Conservation (phyloP, 2,797 vertebrate genomes). For the Salarias fasciatus region DNA sequence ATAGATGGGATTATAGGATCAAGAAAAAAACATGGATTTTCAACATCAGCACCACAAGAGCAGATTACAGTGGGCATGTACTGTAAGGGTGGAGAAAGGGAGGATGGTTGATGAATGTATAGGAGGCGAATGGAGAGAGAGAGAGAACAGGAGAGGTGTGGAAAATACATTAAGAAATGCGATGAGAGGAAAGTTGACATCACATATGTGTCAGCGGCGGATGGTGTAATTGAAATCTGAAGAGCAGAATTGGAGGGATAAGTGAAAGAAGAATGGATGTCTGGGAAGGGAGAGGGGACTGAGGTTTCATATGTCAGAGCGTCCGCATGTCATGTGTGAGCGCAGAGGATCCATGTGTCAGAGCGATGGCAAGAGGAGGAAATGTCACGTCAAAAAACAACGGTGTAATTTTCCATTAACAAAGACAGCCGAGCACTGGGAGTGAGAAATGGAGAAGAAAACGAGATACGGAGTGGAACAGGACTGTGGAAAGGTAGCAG, state of each 20-base stretch:
- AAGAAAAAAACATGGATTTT: constrained; percentile 24
- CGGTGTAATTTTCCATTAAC: constrained; percentile 39
- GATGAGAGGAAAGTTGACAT: constrained; percentile 33
- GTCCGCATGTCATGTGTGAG: constrained; percentile 33
- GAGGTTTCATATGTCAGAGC: constrained; percentile 37
- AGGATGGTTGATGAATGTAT: constrained; percentile 11
- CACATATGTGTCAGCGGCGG: constrained; percentile 22
- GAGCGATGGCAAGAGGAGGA: constrained; percentile 23
- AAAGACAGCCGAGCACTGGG: constrained; percentile 11
- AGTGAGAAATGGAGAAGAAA: not conserved
- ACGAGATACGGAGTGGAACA: not conserved
- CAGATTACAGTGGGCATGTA: constrained; percentile 21
- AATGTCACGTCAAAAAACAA: constrained; percentile 56
- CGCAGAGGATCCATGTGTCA: constrained; percentile 17
- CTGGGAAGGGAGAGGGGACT: not conserved
- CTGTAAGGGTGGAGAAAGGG: not conserved
- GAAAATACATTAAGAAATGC: constrained; percentile 21
- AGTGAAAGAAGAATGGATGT: not conserved
- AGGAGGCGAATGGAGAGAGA: constrained; percentile 5
- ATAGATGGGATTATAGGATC: constrained; percentile 18
- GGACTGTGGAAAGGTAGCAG: not conserved
- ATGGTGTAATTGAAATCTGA: constrained; percentile 40
- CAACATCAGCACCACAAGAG: constrained; percentile 1
- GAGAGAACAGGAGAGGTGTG: constrained; percentile 1
- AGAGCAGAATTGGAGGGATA: constrained; percentile 6